phyloP scores from a whole-genome alignment of 2,888 invertebrate genomes.

The Bimastos eiseni region DNA sequence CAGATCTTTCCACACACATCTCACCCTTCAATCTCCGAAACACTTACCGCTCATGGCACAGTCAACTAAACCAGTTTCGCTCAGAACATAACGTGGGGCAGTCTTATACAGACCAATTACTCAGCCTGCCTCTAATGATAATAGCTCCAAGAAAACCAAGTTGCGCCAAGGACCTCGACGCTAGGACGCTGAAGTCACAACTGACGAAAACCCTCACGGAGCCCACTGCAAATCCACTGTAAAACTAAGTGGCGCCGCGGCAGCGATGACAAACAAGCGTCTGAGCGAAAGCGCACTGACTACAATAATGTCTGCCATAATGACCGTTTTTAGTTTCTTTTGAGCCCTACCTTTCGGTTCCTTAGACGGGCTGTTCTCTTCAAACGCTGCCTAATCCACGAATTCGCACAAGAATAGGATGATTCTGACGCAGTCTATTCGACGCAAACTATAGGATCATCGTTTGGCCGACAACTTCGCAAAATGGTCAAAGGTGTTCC shows the following conservation, averaged over 20 bases:
- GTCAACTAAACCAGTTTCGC: neutral
- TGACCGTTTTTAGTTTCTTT: neutral
- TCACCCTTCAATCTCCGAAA: neutral
- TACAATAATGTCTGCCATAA: neutral
- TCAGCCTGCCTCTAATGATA: neutral
- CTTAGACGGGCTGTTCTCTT: neutral
- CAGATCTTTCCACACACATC: too few relatives aligned
- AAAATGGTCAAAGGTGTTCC: neutral
- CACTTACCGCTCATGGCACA: constrained; percentile 13
- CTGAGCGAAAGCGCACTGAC: neutral
- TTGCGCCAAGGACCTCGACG: neutral
- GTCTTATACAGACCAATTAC: neutral
- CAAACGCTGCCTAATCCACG: neutral
- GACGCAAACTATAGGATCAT: neutral
- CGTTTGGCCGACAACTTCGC: neutral
- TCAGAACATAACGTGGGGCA: neutral
- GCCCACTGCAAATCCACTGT: neutral
- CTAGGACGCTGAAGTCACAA: neutral
- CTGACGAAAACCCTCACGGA: neutral
- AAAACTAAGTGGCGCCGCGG: neutral
- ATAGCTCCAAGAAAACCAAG: neutral
- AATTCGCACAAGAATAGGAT: neutral
- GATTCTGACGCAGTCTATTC: neutral
- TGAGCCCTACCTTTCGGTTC: neutral
- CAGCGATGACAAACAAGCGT: neutral